Percentiles rank a stretch among this genome's conserved stretches.
These are phyloP conservation scores for Carettochelys insculpta DNA, from an alignment of 2,113 vertebrate genomes.

Conservation along the genomic window DNA sequence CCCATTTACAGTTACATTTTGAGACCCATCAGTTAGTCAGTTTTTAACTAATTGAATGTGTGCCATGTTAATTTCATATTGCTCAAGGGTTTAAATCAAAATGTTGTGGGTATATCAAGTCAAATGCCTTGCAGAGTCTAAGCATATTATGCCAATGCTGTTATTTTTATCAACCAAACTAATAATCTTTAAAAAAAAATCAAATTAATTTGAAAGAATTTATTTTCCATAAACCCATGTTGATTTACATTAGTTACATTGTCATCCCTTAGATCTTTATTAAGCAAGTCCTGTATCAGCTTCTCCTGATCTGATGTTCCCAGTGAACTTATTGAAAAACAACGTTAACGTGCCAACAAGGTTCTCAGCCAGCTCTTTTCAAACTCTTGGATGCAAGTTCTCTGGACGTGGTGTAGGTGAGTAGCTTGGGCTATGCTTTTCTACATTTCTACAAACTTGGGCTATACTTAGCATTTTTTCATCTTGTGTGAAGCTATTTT, in stretches of 20 bases:
- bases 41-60: background rate
- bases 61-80: background rate
- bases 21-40: background rate
- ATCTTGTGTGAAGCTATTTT: background rate
- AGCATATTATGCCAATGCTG: background rate
- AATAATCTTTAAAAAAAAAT: background rate
- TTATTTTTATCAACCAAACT: background rate
- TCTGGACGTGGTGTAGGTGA: background rate
- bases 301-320: background rate
- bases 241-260: background rate
- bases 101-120: background rate
- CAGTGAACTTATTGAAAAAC: background rate
- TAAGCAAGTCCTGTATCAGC: background rate
- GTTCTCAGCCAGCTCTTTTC: background rate
- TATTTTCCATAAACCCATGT: background rate
- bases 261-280: background rate
- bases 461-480: background rate
- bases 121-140: background rate
- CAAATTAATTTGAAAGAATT: background rate
- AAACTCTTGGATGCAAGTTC: background rate
- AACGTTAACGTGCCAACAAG: background rate
- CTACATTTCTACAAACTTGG: too few species aligned
- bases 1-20: background rate
- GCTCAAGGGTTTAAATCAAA: background rate
- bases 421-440: background rate